Evolutionary conservation across 2,113 vertebrate species (phyloP), one percentile per base, ranked within the genome.

Genomic region (Pachyramphus minor): DNA sequence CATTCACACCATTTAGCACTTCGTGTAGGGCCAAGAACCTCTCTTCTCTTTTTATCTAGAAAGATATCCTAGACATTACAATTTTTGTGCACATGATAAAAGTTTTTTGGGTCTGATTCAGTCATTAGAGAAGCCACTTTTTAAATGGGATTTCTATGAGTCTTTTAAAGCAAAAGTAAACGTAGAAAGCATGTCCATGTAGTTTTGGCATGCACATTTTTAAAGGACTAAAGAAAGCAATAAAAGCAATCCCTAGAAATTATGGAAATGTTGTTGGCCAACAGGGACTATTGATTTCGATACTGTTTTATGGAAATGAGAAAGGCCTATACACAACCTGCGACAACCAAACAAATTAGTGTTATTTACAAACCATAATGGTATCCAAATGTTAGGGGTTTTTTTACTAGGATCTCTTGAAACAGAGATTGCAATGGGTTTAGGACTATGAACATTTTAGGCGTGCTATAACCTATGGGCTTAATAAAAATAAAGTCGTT

Each of bases 401-500:
- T 87, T 95, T 88, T 77, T 71, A 71, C 89, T 88, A 47, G 74
- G 37, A 91, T 90, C 31, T 62, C 47, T 68, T 89, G 77, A 96
- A 96, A 92, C 71, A 53, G 73, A 88, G 53, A 84, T 30, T 94
- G 73, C 59, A 79, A 52, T 55, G 58, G 12, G 42, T 87, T 95
- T 94, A 76, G 49, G 59, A 52, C 80, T 74, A 55, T 41, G 63
- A 56, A 50, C 62, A 74, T 78, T 95, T 93, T 86, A 85, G 59
- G 49, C 11, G 6, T 75, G 62, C 56, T 87, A 87, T 95, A 94
- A 96, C 89, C 94, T 96, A 97, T 97, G 91, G 53, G 53, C 85
- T 97, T 97, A 96, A 97, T 97, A 97, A 97, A 84, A 95, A 25
- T 87, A 95, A 95, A 88, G 58, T 82, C 0, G 52, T 90, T 96